Percentiles rank a stretch among this genome's conserved stretches.
Conservation (phyloP, 1,140 invertebrate genomes). For the Pygmarrhopalites habei region DNA sequence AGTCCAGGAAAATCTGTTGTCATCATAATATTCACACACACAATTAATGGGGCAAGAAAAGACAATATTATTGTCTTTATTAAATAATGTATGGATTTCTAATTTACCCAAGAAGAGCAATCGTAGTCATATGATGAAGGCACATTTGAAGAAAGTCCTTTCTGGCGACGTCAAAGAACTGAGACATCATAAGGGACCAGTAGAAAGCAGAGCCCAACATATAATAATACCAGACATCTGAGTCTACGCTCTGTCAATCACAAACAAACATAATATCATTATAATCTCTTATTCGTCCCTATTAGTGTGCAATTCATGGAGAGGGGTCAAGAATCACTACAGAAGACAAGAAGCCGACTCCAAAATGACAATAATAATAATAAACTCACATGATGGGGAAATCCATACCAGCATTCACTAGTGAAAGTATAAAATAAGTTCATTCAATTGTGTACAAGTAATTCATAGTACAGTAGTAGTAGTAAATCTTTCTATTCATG, state of each 20-base stretch:
- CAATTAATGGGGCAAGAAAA: too few relatives aligned
- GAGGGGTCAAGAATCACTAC: background rate
- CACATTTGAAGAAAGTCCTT: conserved; percentile 99
- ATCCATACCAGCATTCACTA: conserved; percentile 84
- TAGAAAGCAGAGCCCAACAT: conserved; percentile 93
- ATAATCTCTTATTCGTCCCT: background rate
- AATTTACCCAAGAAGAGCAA: conserved; percentile 73
- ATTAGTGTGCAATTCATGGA: background rate
- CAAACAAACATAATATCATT: background rate
- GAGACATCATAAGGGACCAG: conserved; percentile 83
- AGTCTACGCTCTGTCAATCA: conserved; percentile 39
- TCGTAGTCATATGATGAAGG: conserved; percentile 88
- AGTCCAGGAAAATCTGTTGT: conserved; percentile 93
- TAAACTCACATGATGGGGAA: conserved; percentile 47
- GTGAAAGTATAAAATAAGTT: too few relatives aligned
- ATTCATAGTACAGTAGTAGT: too few relatives aligned
- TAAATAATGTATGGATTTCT: too few relatives aligned
- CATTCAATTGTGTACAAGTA: too few relatives aligned
- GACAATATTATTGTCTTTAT: too few relatives aligned
- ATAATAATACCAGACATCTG: conserved; percentile 85
- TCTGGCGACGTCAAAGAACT: conserved; percentile 80
- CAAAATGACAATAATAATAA: background rate
- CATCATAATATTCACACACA: too few relatives aligned
- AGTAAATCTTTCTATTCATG: too few relatives aligned
- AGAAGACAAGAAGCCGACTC: background rate